phyloP scores from a whole-genome alignment of 2,888 invertebrate species.

The Hoplodrina ambigua region DNA sequence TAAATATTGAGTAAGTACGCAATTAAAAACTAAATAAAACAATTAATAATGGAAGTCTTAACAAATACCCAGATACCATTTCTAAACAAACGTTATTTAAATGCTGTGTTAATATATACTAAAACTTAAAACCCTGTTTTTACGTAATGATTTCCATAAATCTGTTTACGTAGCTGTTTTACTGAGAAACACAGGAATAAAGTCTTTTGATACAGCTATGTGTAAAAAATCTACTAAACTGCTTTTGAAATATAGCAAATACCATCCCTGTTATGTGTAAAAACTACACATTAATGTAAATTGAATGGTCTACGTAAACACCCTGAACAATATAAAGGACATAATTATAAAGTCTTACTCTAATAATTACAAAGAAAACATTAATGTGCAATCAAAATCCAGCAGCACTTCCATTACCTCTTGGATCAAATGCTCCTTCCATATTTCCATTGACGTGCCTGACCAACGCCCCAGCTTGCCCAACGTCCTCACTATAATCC shows the following conservation, averaged over 20 bases:
- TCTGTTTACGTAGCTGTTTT: background rate
- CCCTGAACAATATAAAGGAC: too few relatives aligned
- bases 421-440: constrained; percentile 84
- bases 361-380: too few relatives aligned
- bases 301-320: too few relatives aligned
- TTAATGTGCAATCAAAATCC: constrained; percentile 72
- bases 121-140: too few relatives aligned
- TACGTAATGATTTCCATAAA: too few relatives aligned
- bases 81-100: too few relatives aligned
- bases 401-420: constrained; percentile 83
- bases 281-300: too few relatives aligned
- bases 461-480: constrained; percentile 82
- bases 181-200: background rate
- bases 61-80: background rate
- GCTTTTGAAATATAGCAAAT: background rate
- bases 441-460: constrained; percentile 79
- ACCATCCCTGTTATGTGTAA: background rate
- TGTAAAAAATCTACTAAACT: constrained; percentile 11
- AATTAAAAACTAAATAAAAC: constrained; percentile 15
- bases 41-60: constrained; percentile 2
- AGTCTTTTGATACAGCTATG: background rate
- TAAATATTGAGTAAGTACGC: constrained; percentile 29
- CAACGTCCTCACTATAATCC: constrained; percentile 73
- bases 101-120: too few relatives aligned
- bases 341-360: too few relatives aligned